These are phyloP conservation scores for Scaeva pyrastri DNA, from an alignment of 2,888 invertebrate genomes.

Conservation along the genomic window DNA sequence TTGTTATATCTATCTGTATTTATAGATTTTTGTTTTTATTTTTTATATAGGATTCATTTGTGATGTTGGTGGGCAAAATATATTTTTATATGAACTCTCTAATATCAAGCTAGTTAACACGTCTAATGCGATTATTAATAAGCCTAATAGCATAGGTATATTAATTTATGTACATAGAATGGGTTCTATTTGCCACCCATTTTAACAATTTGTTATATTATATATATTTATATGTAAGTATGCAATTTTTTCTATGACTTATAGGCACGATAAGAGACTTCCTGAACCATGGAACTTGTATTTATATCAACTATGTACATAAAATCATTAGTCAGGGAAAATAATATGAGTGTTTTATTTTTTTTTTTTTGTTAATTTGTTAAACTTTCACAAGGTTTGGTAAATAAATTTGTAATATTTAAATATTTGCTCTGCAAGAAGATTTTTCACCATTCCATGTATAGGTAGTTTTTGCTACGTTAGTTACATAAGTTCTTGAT, in stretches of 20 bases:
- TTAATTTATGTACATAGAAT: constrained; percentile 60
- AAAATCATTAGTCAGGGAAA: constrained; percentile 27
- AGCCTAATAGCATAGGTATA: constrained; percentile 39
- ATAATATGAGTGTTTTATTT: constrained; percentile 3
- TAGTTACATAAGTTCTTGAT: constrained; percentile 51
- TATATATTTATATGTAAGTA: constrained; percentile 33
- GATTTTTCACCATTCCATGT: constrained; percentile 32
- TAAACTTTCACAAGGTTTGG: constrained; percentile 16
- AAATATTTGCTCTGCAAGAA: constrained; percentile 33
- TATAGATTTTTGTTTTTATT: constrained; percentile 53
- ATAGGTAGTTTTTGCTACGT: constrained; percentile 27
- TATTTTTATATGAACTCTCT: constrained; percentile 59
- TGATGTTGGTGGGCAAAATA: constrained; percentile 70
- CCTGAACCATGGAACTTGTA: constrained; percentile 63
- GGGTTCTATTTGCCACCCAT: constrained; percentile 61
- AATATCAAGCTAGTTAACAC: constrained; percentile 64
- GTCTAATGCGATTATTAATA: constrained; percentile 54
- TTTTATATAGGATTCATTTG: constrained; percentile 55
- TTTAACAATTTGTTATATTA: constrained; percentile 52
- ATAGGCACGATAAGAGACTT: constrained; percentile 69
- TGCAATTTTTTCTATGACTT: constrained; percentile 60
- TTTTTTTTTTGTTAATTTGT: constrained; percentile 12
- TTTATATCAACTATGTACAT: constrained; percentile 52
- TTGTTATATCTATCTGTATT: constrained; percentile 44
- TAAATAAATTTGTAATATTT: constrained; percentile 40